Evolutionary conservation across 2,888 invertebrate genomes (phyloP), one percentile per base, ranked within the genome.

Genomic region (Lasioglossum pauxillum): DNA sequence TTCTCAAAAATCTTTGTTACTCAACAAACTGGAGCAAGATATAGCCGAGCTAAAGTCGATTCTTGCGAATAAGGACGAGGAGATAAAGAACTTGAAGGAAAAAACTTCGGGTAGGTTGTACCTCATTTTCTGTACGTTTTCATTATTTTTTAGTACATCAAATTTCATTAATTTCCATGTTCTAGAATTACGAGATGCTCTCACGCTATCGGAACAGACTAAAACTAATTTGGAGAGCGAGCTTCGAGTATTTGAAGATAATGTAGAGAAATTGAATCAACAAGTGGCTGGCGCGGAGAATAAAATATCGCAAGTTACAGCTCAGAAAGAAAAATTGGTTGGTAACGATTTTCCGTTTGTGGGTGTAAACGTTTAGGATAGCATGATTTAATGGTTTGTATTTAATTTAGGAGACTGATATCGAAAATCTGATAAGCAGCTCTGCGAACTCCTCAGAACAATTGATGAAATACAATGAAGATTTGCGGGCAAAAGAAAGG

Each of bases 341-440:
- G 64, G 92, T 91, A 73, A 53, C 71, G 12, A 76, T 38, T 64
- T n/a, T 71, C 14, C 23, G n/a, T 57, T 23, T 60, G 16, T 74
- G 38, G 4, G 16, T 60, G 35, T 57, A 23, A 31, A 46, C 38
- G 53, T 19, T 71, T 64, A 16, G 0, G 46, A 1, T 53, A 5
- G 72, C 41, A 23, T 49, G 74, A 14, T 31, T 67, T 46, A 67
- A 80, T 81, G 35, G 27, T 16, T 79, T 27, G 19, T 77, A 35
- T 75, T 60, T 8, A 80, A 74, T 83, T 60, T 78, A 95, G 92
- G 97, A 97, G 94, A 93, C 95, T 8, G 96, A 97, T 92, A 96
- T 97, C 85, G 95, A 96, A 78, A 96, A 96, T 92, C 93, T 97
- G n/a, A 96, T 96, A 76, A 96, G 96, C 72, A 96, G 96, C 86